These are phyloP conservation scores for Anas platyrhynchos DNA, from an alignment of 2,113 vertebrate genomes.

Conservation along the genomic window DNA sequence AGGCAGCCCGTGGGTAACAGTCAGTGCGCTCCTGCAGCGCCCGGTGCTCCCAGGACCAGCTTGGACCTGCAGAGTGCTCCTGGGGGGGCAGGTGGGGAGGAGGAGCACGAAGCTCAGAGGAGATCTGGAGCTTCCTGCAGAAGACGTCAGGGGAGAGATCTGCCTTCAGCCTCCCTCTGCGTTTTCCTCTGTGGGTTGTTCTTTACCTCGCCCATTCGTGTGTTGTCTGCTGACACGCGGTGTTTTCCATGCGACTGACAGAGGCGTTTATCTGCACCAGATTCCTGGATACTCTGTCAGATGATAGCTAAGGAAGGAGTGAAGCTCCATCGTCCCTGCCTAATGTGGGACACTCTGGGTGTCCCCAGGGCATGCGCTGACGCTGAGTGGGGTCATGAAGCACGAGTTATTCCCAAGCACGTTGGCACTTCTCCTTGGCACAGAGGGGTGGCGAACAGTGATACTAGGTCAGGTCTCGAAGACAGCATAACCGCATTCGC, in stretches of 20 bases:
- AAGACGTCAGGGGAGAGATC: fast-evolving
- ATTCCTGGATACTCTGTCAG: not conserved
- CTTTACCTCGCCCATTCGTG: not conserved
- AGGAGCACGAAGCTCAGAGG: not conserved
- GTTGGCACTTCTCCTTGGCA: not conserved
- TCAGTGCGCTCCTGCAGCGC: fast-evolving
- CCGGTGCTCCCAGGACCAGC: fast-evolving
- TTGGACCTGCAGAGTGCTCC: fast-evolving
- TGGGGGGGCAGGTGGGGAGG: not conserved
- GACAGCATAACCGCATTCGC: not conserved
- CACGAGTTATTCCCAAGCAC: not conserved
- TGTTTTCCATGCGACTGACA: not conserved
- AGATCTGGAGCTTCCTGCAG: not conserved
- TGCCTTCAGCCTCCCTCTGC: not conserved
- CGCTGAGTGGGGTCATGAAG: not conserved
- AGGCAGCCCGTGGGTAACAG: not conserved
- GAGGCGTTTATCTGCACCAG: not conserved
- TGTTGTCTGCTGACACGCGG: not conserved
- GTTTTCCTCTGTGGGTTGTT: not conserved
- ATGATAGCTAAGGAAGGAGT: not conserved
- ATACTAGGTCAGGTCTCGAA: not conserved
- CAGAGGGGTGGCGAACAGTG: not conserved
- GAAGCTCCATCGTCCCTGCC: not conserved
- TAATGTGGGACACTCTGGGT: not conserved
- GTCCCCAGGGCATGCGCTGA: not conserved